These are phyloP conservation scores for Todiramphus chloris DNA, from an alignment of 2,113 vertebrate genomes.

Conservation along the genomic window DNA sequence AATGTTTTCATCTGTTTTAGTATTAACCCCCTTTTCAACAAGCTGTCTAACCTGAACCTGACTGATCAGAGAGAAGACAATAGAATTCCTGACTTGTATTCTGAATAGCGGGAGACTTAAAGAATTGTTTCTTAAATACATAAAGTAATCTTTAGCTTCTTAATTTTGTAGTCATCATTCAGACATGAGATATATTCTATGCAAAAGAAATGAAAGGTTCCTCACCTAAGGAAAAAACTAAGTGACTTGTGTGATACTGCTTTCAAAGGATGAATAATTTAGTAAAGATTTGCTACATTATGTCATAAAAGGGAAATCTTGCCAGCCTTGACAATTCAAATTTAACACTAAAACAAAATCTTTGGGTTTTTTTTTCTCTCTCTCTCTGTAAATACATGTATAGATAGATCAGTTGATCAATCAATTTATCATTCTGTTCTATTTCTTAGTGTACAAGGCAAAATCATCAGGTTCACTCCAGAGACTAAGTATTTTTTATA, in stretches of 20 bases:
- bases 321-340: background rate
- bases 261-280: background rate
- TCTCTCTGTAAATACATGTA: background rate
- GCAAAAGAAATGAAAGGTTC: background rate
- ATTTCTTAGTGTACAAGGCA: background rate
- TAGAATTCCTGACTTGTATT: background rate
- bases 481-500: background rate
- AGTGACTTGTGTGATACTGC: background rate
- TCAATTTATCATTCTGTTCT: background rate
- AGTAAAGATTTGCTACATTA: background rate
- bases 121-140: background rate
- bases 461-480: background rate
- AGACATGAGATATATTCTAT: background rate
- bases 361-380: background rate
- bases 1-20: background rate
- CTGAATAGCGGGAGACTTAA: background rate
- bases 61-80: background rate
- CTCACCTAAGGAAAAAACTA: background rate
- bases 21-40: background rate
- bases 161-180: background rate
- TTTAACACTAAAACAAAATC: background rate
- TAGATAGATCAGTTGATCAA: background rate
- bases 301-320: background rate
- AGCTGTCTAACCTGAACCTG: background rate
- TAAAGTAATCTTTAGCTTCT: background rate